phyloP scores from a whole-genome alignment of 2,888 invertebrate species.

The Amphipoea oculea region DNA sequence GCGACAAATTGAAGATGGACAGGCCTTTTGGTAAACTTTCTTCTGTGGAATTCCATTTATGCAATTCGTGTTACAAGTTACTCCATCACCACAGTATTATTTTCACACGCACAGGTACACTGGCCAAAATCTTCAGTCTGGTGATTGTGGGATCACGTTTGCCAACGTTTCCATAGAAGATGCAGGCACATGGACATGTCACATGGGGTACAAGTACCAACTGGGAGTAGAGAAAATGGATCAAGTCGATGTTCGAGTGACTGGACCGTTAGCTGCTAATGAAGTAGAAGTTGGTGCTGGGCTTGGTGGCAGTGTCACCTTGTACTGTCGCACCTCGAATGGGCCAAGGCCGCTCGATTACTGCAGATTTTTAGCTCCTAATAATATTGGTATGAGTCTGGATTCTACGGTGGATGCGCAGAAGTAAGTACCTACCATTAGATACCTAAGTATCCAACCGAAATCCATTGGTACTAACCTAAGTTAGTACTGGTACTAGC shows the following conservation, averaged over 20 bases:
- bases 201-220: slow-evolving; percentile 83
- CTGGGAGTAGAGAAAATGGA: slow-evolving; percentile 82
- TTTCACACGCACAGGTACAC: slow-evolving; percentile 77
- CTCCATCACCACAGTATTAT: background rate
- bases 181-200: slow-evolving; percentile 86
- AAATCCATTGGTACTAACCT: background rate
- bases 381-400: slow-evolving; percentile 81
- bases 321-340: slow-evolving; percentile 86
- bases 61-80: background rate
- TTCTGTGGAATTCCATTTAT: background rate
- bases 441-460: background rate
- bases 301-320: slow-evolving; percentile 72
- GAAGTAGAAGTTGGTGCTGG: slow-evolving; percentile 68
- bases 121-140: slow-evolving; percentile 82
- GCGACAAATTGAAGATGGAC: slow-evolving; percentile 68
- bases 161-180: slow-evolving; percentile 75
- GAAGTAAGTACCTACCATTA: slow-evolving; percentile 76
- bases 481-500: background rate
- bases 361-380: slow-evolving; percentile 86
- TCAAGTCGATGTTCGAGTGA: slow-evolving; percentile 80
- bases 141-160: slow-evolving; percentile 87
- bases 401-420: slow-evolving; percentile 80
- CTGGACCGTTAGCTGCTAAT: slow-evolving; percentile 84
- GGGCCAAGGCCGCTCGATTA: slow-evolving; percentile 83
- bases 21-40: slow-evolving; percentile 78